Evolutionary conservation across 30 jellyfish, hydroid and myxozoan genomes (phyloP).

Genomic region (Hydractinia symbiolongicarpus): DNA sequence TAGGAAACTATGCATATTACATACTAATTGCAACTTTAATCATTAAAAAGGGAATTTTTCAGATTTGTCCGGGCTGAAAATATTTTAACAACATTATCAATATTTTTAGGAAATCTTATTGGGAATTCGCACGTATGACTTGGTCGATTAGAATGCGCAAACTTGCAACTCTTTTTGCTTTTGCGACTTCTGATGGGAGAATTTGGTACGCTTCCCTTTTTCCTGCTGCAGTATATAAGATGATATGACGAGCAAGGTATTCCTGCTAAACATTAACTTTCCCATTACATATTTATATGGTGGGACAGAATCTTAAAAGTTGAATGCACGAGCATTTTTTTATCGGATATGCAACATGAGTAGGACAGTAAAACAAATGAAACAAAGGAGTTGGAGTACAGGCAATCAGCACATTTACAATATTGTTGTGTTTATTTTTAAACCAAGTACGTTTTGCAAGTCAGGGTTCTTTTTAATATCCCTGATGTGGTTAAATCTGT

Average conservation of each 20-base stretch:
- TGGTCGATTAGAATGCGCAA: conserved; percentile 28
- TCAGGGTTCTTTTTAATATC: too few relatives aligned
- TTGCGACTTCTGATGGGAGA: conserved; percentile 23
- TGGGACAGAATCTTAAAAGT: conserved; percentile 1
- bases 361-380: too few relatives aligned
- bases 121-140: conserved; percentile 22
- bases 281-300: conserved; percentile 22
- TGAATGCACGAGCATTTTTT: too few relatives aligned
- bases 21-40: background rate
- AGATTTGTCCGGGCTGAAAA: conserved; percentile 16
- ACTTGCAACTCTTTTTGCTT: conserved; percentile 26
- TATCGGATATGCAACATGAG: too few relatives aligned
- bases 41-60: conserved; percentile 13
- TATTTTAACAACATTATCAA: conserved; percentile 29
- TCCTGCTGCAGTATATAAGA: conserved; percentile 24
- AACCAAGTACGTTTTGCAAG: too few relatives aligned
- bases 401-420: too few relatives aligned
- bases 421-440: too few relatives aligned
- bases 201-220: conserved; percentile 27
- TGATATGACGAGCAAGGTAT: background rate
- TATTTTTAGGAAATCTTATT: background rate
- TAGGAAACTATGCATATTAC: background rate
- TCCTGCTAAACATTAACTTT: conserved; percentile 21
- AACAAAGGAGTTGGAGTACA: too few relatives aligned
- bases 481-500: too few relatives aligned